These are phyloP conservation scores for Anagyrus pseudococci DNA, from an alignment of 2,888 invertebrate genomes.

Conservation along the genomic window DNA sequence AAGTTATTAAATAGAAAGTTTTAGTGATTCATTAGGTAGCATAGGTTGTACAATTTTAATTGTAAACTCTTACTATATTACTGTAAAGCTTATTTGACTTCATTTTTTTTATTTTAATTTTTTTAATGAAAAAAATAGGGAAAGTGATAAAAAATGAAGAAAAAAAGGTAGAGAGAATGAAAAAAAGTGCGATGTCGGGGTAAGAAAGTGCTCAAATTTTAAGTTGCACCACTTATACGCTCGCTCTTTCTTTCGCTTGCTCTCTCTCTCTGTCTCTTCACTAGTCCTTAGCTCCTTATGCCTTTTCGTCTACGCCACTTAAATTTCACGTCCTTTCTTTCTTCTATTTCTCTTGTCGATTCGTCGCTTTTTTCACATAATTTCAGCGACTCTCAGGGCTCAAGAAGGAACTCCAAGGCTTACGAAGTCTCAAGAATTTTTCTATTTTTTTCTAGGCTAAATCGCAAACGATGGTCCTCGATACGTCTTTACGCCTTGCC, in stretches of 20 bases:
- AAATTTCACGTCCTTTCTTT: slow-evolving; percentile 20
- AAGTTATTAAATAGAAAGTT: no score
- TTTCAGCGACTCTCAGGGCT: slow-evolving; percentile 26
- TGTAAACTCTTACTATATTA: no score
- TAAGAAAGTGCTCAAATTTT: slow-evolving; percentile 38
- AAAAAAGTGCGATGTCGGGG: no score
- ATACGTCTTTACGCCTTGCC: slow-evolving; percentile 34
- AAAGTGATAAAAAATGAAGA: no score
- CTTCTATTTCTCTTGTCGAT: slow-evolving; percentile 23
- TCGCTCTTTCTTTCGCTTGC: background rate
- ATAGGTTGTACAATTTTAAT: no score
- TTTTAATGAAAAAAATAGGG: no score
- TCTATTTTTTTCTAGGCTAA: slow-evolving; percentile 13
- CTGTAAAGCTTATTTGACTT: no score
- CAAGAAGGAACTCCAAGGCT: slow-evolving; percentile 9
- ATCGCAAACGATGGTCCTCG: slow-evolving; percentile 31
- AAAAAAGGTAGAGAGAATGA: no score
- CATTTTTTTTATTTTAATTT: no score
- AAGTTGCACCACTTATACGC: slow-evolving; percentile 32
- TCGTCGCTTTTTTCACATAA: slow-evolving; percentile 35
- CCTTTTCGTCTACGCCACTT: slow-evolving; percentile 19
- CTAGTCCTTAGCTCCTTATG: no score
- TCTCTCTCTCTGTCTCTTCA: no score
- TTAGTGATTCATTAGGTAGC: no score
- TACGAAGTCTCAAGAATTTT: slow-evolving; percentile 25